Conservation (phyloP, 2,797 vertebrate genomes). For the Remorina albescens region DNA sequence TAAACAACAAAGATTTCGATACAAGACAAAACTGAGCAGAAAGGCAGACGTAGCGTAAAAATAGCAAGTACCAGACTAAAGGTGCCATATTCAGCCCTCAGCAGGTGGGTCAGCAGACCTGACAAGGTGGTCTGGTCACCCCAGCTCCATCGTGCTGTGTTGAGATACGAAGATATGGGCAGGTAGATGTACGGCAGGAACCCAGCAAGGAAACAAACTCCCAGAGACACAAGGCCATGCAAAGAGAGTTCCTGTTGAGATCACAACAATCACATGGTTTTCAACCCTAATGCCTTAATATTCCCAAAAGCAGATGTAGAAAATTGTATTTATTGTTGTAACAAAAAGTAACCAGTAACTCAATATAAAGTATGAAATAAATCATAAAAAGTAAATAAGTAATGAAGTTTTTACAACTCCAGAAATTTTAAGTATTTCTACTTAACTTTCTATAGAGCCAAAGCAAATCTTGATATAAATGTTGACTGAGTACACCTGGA, state of each 20-base stretch:
- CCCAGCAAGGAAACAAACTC: conserved; percentile 87
- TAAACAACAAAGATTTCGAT: not conserved
- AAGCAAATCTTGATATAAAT: not conserved
- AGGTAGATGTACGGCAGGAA: conserved; percentile 94
- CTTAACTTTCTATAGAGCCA: not conserved
- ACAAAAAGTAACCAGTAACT: not conserved
- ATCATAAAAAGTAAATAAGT: too few species aligned
- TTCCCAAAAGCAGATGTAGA: not conserved
- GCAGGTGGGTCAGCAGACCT: conserved; percentile 94
- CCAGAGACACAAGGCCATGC: conserved; percentile 81
- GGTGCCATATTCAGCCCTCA: conserved; percentile 96
- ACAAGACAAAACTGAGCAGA: not conserved
- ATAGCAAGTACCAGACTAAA: conserved; percentile 85
- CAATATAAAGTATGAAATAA: not conserved
- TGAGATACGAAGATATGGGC: conserved; percentile 91
- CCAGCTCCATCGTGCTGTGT: conserved; percentile 95
- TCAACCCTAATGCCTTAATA: not conserved
- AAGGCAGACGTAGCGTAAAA: not conserved
- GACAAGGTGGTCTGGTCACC: conserved; percentile 94
- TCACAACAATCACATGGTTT: conserved; percentile 38
- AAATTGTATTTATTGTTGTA: not conserved
- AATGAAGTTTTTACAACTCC: not conserved
- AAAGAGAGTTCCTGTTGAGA: conserved; percentile 89
- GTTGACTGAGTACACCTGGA: not conserved
- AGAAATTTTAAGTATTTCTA: conserved; percentile 5